These are phyloP conservation scores for Nematostella vectensis DNA, from an alignment of 92 coral and sea anemone species.

Conservation along the genomic window DNA sequence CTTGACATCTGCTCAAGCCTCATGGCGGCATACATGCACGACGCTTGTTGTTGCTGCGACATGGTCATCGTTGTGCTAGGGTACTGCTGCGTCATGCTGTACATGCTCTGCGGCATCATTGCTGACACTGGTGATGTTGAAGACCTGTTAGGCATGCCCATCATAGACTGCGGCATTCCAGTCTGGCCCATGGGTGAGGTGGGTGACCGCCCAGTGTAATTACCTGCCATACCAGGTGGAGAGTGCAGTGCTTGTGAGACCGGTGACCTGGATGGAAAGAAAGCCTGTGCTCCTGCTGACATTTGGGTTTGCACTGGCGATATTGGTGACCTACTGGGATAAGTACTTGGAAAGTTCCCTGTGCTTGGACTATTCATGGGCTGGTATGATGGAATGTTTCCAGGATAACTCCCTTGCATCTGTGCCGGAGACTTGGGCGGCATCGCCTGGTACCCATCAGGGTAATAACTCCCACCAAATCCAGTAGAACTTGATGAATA, in stretches of 20 bases:
- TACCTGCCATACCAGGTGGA: constrained; percentile 33
- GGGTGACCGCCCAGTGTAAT: constrained; percentile 46
- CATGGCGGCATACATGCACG: constrained; percentile 58
- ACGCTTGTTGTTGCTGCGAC: constrained; percentile 37
- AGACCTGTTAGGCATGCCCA: constrained; percentile 26
- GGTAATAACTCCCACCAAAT: constrained; percentile 30
- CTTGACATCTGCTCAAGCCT: constrained; percentile 24
- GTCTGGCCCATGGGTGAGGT: constrained; percentile 43
- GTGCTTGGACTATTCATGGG: not conserved
- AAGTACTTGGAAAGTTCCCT: not conserved
- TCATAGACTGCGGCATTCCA: constrained; percentile 33
- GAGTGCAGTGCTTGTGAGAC: constrained; percentile 39
- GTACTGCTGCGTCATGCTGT: constrained; percentile 36
- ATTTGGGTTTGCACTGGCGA: constrained; percentile 44
- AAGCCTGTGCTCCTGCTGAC: constrained; percentile 35
- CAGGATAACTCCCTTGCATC: constrained; percentile 21
- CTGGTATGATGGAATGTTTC: constrained; percentile 1
- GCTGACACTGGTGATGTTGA: constrained; percentile 53
- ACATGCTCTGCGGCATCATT: constrained; percentile 37
- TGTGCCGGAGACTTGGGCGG: constrained; percentile 31
- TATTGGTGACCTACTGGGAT: constrained; percentile 38
- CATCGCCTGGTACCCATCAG: constrained; percentile 26
- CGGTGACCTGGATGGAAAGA: constrained; percentile 34
- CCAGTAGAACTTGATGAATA: constrained; percentile 10
- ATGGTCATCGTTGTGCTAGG: constrained; percentile 16